These are phyloP conservation scores for Perdita meconis DNA, from an alignment of 2,888 invertebrate genomes.

Conservation along the genomic window DNA sequence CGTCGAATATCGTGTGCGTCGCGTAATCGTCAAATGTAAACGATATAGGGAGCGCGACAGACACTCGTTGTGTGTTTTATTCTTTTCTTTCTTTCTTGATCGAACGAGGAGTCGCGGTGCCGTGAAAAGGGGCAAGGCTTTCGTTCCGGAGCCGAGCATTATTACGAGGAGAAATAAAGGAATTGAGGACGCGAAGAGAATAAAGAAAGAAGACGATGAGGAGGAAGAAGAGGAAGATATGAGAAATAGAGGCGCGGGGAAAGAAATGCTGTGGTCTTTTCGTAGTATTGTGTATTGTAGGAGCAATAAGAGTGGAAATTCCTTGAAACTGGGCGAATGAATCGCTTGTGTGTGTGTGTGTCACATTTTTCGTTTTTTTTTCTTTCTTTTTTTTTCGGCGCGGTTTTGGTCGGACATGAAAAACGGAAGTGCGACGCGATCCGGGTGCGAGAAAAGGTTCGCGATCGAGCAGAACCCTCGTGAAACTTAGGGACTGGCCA, in stretches of 20 bases:
- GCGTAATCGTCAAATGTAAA: slow-evolving; percentile 20
- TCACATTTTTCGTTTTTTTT: too few species aligned
- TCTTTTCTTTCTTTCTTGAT: background rate
- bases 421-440: background rate
- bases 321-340: background rate
- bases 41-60: background rate
- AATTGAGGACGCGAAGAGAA: slow-evolving; percentile 51
- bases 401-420: background rate
- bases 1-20: slow-evolving; percentile 6
- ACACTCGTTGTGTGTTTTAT: background rate
- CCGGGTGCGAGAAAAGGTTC: background rate
- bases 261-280: slow-evolving; percentile 69
- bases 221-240: background rate
- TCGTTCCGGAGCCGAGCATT: slow-evolving; percentile 48
- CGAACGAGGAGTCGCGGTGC: slow-evolving; percentile 23
- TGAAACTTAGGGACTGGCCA: slow-evolving; percentile 72
- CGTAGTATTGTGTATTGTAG: slow-evolving; percentile 42
- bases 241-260: slow-evolving; percentile 66
- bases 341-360: too few species aligned
- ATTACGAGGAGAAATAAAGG: slow-evolving; percentile 41
- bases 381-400: background rate
- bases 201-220: slow-evolving; percentile 11
- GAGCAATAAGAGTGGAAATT: slow-evolving; percentile 28
- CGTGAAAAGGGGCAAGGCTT: slow-evolving; percentile 27
- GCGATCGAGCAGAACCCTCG: slow-evolving; percentile 23